Evolutionary conservation across 2,888 invertebrate species (phyloP).

Genomic region (Lydus trimaculatus): DNA sequence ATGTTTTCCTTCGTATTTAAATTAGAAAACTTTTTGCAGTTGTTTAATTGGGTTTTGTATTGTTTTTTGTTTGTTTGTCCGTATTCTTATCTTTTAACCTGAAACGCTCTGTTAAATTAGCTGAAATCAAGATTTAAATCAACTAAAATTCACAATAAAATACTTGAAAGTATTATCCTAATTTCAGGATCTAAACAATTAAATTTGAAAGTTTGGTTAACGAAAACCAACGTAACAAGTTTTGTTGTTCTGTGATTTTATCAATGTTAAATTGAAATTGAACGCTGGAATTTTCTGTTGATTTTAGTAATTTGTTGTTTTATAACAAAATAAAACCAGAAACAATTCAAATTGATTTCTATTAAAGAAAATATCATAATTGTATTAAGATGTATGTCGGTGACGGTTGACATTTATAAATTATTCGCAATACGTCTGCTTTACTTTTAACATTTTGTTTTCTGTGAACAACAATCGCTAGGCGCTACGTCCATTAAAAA

Average conservation of each 20-base stretch:
- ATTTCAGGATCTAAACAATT: neutral
- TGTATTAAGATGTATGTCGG: slow-evolving; percentile 6
- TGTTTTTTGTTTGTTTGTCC: neutral
- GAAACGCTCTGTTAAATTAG: neutral
- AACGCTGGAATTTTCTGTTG: neutral
- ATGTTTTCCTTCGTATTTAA: slow-evolving; percentile 19
- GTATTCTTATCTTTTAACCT: neutral
- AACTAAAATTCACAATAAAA: neutral
- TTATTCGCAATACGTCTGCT: slow-evolving; percentile 8
- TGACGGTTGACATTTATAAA: slow-evolving; percentile 12
- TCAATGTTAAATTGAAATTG: neutral
- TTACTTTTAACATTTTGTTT: slow-evolving; percentile 12
- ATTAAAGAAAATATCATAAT: slow-evolving; percentile 5
- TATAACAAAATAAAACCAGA: neutral
- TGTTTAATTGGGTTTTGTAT: neutral
- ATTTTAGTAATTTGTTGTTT: neutral
- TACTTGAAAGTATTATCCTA: slow-evolving; percentile 5
- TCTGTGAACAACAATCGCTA: slow-evolving; percentile 4
- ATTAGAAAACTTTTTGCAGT: slow-evolving; percentile 23
- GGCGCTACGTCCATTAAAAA: slow-evolving; percentile 3
- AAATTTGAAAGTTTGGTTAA: slow-evolving; percentile 2
- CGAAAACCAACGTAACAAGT: neutral
- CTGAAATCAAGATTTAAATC: neutral
- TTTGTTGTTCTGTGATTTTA: slow-evolving; percentile 2
- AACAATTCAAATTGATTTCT: slow-evolving; percentile 12